Evolutionary conservation across 1,140 invertebrate species (phyloP).

Genomic region (Schlechtendalia chinensis): DNA sequence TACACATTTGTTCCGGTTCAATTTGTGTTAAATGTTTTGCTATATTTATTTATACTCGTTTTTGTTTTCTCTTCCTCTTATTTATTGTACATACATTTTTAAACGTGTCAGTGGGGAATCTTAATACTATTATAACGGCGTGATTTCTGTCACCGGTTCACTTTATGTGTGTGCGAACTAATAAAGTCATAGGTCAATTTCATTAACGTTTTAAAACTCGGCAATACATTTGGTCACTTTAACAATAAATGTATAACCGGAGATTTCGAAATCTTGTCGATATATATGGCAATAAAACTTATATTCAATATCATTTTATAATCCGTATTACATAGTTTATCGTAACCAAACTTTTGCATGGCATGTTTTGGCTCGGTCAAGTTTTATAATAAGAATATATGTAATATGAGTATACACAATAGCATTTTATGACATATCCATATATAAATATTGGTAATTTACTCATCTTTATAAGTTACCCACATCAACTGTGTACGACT

Average conservation of each 20-base stretch:
- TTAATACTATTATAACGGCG: neutral
- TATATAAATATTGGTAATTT: too few relatives aligned
- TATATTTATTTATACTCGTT: too few relatives aligned
- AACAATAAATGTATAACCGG: neutral
- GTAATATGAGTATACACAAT: too few relatives aligned
- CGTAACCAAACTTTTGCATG: slow-evolving; percentile 1
- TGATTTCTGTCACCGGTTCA: neutral
- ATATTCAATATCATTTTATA: neutral
- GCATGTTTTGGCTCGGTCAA: slow-evolving; percentile 9
- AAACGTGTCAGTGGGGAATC: neutral
- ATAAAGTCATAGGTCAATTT: neutral
- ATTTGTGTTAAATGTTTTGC: slow-evolving; percentile 1
- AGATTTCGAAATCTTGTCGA: neutral
- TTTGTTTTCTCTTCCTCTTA: neutral
- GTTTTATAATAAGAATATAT: too few relatives aligned
- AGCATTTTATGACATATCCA: too few relatives aligned
- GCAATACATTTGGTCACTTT: neutral
- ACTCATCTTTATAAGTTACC: too few relatives aligned
- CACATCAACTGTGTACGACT: too few relatives aligned
- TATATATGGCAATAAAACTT: neutral
- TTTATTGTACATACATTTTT: neutral
- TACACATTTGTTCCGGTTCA: neutral
- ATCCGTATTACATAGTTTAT: too few relatives aligned
- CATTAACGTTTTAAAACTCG: neutral
- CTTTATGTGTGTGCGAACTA: neutral